Conservation (phyloP, 2,113 vertebrate species). For the Proterorhinus semilunaris region DNA sequence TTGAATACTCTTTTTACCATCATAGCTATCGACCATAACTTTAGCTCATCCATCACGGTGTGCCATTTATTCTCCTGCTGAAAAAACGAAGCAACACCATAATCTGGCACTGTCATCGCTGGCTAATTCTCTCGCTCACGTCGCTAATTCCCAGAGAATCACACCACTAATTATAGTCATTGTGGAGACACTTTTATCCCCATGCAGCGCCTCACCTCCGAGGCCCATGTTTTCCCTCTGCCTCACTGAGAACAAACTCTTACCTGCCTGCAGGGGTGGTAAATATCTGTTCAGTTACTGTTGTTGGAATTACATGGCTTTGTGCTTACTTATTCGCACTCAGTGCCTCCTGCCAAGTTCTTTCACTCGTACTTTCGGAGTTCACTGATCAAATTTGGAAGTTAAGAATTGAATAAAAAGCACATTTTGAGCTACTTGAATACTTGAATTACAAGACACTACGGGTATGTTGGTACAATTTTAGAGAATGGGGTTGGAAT, state of each 20-base stretch:
- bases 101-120: constrained; percentile 59
- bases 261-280: constrained; percentile 22
- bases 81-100: constrained; percentile 23
- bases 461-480: neutral
- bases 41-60: constrained; percentile 7
- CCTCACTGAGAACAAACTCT: constrained; percentile 55
- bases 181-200: constrained; percentile 52
- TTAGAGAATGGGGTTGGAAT: neutral
- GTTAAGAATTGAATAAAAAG: neutral
- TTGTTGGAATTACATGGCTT: constrained; percentile 42
- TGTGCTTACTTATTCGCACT: constrained; percentile 40
- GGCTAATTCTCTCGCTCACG: constrained; percentile 61
- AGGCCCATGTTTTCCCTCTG: constrained; percentile 44
- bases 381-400: neutral
- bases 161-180: constrained; percentile 66
- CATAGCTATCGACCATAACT: neutral
- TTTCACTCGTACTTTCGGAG: neutral
- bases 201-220: constrained; percentile 43
- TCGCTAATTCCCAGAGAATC: constrained; percentile 60
- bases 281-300: constrained; percentile 33
- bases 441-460: neutral
- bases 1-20: neutral
- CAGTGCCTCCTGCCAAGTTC: constrained; percentile 19
- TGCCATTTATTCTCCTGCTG: constrained; percentile 12
- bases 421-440: neutral